These are phyloP conservation scores for Catalaphyllia jardinei DNA, from an alignment of 64 coral and sea anemone species.

Conservation along the genomic window DNA sequence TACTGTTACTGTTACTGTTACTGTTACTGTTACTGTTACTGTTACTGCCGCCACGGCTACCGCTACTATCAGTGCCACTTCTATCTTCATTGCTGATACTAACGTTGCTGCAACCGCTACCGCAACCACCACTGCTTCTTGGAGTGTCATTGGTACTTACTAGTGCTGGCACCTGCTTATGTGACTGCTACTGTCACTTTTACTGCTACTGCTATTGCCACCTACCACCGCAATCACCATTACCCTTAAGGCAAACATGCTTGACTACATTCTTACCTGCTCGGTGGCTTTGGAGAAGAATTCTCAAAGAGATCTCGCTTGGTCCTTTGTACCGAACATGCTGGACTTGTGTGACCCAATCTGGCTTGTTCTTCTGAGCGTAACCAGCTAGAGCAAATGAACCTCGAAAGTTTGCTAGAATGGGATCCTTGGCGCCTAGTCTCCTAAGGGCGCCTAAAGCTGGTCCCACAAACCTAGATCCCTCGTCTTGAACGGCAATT, in stretches of 20 bases:
- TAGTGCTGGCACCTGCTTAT: neutral
- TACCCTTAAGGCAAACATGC: too few relatives aligned
- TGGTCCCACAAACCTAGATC: neutral
- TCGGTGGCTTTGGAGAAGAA: neutral
- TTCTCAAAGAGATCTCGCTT: neutral
- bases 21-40: neutral
- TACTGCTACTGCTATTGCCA: too few relatives aligned
- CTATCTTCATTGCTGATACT: neutral
- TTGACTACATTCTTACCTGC: too few relatives aligned
- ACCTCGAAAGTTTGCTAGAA: neutral
- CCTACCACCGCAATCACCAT: too few relatives aligned
- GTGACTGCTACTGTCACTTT: too few relatives aligned
- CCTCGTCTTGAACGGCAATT: slow-evolving; percentile 24
- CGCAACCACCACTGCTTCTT: neutral
- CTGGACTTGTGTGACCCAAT: slow-evolving; percentile 4
- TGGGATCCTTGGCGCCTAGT: slow-evolving; percentile 7
- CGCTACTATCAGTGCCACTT: neutral
- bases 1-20: neutral
- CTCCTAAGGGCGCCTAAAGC: neutral
- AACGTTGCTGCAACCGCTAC: neutral
- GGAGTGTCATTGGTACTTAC: neutral
- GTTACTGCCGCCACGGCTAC: neutral
- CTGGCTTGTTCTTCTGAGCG: neutral
- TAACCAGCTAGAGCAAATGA: neutral
- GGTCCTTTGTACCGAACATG: slow-evolving; percentile 26